These are phyloP conservation scores for Himantopus leucocephalus DNA, from an alignment of 2,113 vertebrate species.

Conservation along the genomic window DNA sequence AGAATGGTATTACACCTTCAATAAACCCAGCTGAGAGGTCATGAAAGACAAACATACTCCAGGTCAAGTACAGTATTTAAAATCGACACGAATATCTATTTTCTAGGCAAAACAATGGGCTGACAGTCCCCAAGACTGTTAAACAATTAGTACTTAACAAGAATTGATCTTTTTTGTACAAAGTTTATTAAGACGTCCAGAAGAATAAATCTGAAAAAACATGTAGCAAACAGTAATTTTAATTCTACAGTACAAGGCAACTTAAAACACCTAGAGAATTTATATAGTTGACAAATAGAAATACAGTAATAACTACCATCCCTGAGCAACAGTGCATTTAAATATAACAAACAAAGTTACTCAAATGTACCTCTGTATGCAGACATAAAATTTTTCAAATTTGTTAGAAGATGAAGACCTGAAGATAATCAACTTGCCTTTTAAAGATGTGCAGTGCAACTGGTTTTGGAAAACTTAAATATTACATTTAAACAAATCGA, in stretches of 20 bases:
- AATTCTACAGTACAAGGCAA: constrained; percentile 7
- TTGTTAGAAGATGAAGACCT: neutral
- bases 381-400: neutral
- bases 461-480: neutral
- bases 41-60: neutral
- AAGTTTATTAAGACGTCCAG: constrained; percentile 48
- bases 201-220: constrained; percentile 2
- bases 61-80: neutral
- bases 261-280: neutral
- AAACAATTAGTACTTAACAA: neutral
- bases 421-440: neutral
- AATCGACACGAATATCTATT: neutral
- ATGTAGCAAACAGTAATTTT: neutral
- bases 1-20: neutral
- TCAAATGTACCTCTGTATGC: neutral
- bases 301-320: neutral
- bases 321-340: constrained; percentile 46
- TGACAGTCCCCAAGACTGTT: neutral
- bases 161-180: neutral
- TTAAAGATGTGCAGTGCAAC: neutral
- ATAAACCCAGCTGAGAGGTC: neutral
- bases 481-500: neutral
- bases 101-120: neutral
- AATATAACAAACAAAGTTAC: neutral
- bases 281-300: constrained; percentile 11